Evolutionary conservation across 2,888 invertebrate species (phyloP), one percentile per base, ranked within the genome.

Genomic region (Lamellibrachia columna): DNA sequence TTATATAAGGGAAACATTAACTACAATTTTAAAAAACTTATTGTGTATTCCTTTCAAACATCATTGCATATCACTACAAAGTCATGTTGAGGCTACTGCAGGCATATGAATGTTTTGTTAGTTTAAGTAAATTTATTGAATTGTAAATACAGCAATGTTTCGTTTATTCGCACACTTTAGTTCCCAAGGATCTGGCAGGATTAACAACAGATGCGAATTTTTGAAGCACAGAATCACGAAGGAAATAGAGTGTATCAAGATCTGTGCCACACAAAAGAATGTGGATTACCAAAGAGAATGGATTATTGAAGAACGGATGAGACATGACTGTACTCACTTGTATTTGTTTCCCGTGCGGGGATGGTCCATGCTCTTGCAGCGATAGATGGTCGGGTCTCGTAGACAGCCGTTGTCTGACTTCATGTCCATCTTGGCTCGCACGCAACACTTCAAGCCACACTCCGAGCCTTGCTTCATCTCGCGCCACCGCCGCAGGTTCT

Each of bases 341-440:
- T 99, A 99, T 97, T 98, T 98, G 53, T 97, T 98, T 93, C 99
- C 99, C 8, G 99, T 99, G 55, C 98, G 97, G 0, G 99, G 98
- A 97, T 99, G 99, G 0, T 98, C 97, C 96, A 99, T 99, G 92
- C 98, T 98, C 97, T 99, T 99, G 97, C 99, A 99, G 28, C 99
- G 97, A 96, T 99, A 99, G 95, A 99, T 99, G 53, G 99, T 99
- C 58, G 99, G 99, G 97, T 99, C 99, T 75, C 99, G 97, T 97
- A 99, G 97, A 95, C 99, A 99, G 1, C 99, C 99, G 96, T 99
- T 99, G 40, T 98, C 97, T 0, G 99, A 99, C 95, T 98, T 97
- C 99, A 99, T 99, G 97, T 99, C 98, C 93, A 99, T 99, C 97
- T 99, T 99, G 0, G 99, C 99, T 92, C 99, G 97, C 0, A 99